These are phyloP conservation scores for Plectropomus leopardus DNA, from an alignment of 2,113 vertebrate species.

Conservation along the genomic window DNA sequence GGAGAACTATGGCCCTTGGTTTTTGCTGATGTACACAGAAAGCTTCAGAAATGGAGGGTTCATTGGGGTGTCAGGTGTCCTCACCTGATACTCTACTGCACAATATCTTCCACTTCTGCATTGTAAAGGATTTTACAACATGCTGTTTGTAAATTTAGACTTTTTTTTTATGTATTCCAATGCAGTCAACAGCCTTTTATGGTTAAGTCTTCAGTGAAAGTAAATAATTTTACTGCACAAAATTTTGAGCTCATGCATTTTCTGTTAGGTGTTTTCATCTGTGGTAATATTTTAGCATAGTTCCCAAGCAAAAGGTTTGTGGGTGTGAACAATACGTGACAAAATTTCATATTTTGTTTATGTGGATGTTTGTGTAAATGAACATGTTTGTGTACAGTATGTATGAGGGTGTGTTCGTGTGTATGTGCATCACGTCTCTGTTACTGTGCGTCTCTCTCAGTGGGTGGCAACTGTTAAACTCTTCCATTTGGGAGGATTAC, in stretches of 20 bases:
- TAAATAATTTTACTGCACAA: not conserved
- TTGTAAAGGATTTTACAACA: conserved; percentile 12
- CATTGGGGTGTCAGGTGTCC: conserved; percentile 15
- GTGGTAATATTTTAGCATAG: not conserved
- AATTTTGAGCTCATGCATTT: not conserved
- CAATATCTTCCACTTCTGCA: conserved; percentile 29
- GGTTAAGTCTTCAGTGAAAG: not conserved
- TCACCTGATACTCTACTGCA: not conserved
- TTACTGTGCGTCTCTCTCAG: conserved; percentile 41
- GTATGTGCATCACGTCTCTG: conserved; percentile 11
- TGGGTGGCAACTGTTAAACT: conserved; percentile 80
- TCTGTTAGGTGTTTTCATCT: not conserved
- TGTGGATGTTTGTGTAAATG: conserved; percentile 13
- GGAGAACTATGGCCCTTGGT: not conserved
- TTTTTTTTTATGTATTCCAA: conserved; percentile 7
- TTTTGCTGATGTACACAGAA: conserved; percentile 59
- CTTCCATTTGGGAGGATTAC: conserved; percentile 78
- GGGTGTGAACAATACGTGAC: no score
- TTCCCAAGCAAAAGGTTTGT: no score
- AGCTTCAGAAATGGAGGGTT: conserved; percentile 1
- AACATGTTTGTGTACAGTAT: not conserved
- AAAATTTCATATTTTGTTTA: not conserved
- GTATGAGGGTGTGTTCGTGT: not conserved
- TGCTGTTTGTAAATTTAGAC: not conserved
- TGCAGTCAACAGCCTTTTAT: not conserved